Evolutionary conservation across 2,113 vertebrate genomes (phyloP).

Genomic region (Aegotheles bennettii): DNA sequence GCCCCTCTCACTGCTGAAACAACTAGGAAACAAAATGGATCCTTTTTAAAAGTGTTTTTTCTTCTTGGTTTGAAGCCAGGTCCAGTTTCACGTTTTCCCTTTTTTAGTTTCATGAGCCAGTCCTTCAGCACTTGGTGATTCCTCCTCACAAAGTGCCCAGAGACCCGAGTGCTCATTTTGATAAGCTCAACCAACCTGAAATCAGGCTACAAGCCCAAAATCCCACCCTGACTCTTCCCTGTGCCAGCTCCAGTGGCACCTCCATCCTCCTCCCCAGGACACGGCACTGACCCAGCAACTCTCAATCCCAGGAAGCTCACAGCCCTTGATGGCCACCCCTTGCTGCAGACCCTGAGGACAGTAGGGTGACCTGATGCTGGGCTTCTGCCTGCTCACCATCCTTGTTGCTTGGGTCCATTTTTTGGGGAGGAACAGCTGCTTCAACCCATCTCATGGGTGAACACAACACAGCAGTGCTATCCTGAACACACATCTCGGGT

Average conservation of each 20-base stretch:
- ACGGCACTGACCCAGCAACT: background rate
- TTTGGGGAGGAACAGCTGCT: background rate
- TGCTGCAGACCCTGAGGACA: background rate
- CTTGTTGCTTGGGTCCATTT: background rate
- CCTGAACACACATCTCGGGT: background rate
- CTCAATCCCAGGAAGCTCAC: background rate
- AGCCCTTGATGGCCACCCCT: background rate
- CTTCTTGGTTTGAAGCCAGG: background rate
- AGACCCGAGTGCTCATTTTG: background rate
- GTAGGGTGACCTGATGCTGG: background rate
- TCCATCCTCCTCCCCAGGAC: background rate
- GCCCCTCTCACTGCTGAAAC: background rate
- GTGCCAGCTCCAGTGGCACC: background rate
- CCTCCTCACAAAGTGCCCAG: background rate
- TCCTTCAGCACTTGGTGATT: background rate
- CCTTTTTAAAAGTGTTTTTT: background rate
- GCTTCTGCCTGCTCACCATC: background rate
- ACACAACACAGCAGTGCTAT: background rate
- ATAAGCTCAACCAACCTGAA: background rate
- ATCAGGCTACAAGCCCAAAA: too few species aligned
- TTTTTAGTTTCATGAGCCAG: background rate
- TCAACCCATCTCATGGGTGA: background rate
- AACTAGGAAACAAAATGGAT: background rate
- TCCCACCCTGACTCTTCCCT: background rate
- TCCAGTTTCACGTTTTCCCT: background rate